These are phyloP conservation scores for Acanthopagrus latus DNA, from an alignment of 2,797 vertebrate species.

Conservation along the genomic window DNA sequence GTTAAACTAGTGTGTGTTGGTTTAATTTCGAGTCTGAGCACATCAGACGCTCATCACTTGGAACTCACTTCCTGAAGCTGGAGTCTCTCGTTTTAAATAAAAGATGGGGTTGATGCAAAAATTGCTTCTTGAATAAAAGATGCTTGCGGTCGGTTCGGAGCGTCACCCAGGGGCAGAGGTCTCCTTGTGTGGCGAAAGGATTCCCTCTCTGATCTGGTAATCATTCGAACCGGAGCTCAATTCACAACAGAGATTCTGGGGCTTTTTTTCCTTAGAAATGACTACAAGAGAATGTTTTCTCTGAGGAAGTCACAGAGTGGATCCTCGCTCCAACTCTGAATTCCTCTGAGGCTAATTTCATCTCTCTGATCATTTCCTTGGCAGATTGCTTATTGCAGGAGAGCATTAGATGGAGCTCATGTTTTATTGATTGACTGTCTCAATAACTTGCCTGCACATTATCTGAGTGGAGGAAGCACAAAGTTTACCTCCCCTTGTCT, in stretches of 20 bases:
- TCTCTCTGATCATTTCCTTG: constrained; percentile 10
- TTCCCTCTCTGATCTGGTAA: constrained; percentile 9
- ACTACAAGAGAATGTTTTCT: background rate
- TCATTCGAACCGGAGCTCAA: background rate
- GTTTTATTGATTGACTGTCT: constrained; percentile 9
- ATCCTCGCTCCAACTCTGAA: background rate
- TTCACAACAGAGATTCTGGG: background rate
- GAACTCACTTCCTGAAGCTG: constrained; percentile 35
- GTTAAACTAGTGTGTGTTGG: background rate
- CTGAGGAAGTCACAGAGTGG: no score
- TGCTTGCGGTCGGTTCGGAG: constrained; percentile 19
- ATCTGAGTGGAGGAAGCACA: background rate
- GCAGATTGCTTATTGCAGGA: background rate
- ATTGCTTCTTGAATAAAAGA: constrained; percentile 60
- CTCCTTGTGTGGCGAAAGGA: constrained; percentile 19
- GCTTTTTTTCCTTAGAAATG: background rate
- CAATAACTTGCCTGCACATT: background rate
- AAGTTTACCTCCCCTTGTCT: background rate
- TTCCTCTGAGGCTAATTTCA: constrained; percentile 10
- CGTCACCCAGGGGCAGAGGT: constrained; percentile 1
- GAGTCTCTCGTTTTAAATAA: constrained; percentile 43
- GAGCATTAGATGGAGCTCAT: constrained; percentile 3
- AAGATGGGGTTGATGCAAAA: constrained; percentile 47
- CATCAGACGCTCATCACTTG: constrained; percentile 16
- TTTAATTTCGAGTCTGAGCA: constrained; percentile 31